Conservation (phyloP, 2,113 vertebrate genomes). For the Actinemys pallida region DNA sequence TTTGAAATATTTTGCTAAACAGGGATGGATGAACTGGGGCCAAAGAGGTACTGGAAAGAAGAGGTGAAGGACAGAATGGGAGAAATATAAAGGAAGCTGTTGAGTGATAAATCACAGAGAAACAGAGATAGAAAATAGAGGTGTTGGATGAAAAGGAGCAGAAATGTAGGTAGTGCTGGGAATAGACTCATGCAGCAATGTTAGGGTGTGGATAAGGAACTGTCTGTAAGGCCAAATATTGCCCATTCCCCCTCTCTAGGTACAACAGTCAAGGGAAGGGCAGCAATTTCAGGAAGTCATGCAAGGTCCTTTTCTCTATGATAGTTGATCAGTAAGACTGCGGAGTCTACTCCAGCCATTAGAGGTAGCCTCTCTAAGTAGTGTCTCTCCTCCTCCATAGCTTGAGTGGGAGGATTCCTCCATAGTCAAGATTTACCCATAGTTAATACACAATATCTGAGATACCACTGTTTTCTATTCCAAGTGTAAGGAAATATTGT, state of each 20-base stretch:
- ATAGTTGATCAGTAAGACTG: neutral
- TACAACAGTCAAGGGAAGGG: neutral
- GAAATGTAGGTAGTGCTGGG: neutral
- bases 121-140: neutral
- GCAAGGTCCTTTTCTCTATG: neutral
- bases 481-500: neutral
- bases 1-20: neutral
- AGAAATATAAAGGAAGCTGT: neutral
- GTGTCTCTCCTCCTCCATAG: neutral
- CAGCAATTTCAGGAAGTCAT: neutral
- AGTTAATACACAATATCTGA: neutral
- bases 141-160: constrained; percentile 46
- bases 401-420: neutral
- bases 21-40: neutral
- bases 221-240: neutral
- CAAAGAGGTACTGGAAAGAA: too few species aligned
- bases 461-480: too few species aligned
- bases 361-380: neutral
- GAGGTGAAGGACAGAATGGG: neutral
- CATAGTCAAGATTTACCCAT: neutral
- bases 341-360: neutral
- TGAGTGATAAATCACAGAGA: neutral
- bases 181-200: neutral
- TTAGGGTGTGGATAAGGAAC: constrained; percentile 3
- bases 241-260: neutral